phyloP scores from a whole-genome alignment of 2,888 invertebrate species.

The Apotomis betuletana region DNA sequence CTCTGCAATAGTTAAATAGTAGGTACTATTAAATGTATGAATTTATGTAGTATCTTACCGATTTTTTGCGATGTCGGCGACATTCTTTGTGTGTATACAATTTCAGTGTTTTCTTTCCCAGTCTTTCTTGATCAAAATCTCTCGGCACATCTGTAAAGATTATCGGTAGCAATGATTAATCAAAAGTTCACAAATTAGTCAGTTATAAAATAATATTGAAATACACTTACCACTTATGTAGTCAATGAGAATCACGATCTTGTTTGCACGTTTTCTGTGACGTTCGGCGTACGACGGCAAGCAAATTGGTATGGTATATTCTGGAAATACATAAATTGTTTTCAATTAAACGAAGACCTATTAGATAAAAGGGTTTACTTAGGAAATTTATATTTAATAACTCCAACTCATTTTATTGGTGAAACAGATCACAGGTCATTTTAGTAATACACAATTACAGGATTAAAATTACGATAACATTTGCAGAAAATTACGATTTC shows the following conservation, averaged over 20 bases:
- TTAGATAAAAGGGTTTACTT: too few relatives aligned
- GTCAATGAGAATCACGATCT: slow-evolving; percentile 67
- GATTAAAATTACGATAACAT: too few relatives aligned
- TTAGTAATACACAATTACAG: too few relatives aligned
- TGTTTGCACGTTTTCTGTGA: slow-evolving; percentile 56
- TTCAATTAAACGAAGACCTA: too few relatives aligned
- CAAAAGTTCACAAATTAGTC: too few relatives aligned
- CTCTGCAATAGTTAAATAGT: too few relatives aligned
- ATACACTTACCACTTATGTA: slow-evolving; percentile 68
- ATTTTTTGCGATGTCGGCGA: slow-evolving; percentile 60
- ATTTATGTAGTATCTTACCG: slow-evolving; percentile 51
- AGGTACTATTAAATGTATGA: too few relatives aligned
- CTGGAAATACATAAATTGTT: slow-evolving; percentile 52
- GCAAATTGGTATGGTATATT: slow-evolving; percentile 71
- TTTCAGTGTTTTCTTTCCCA: slow-evolving; percentile 71
- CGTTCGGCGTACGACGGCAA: slow-evolving; percentile 65
- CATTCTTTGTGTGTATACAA: slow-evolving; percentile 71
- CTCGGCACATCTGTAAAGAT: slow-evolving; percentile 63
- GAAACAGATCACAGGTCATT: too few relatives aligned
- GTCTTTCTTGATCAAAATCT: slow-evolving; percentile 69
- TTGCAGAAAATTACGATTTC: too few relatives aligned
- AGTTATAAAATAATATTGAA: too few relatives aligned
- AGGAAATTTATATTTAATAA: too few relatives aligned
- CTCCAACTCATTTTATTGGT: too few relatives aligned
- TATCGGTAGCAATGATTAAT: background rate